These are phyloP conservation scores for Molanna angustata DNA, from an alignment of 2,888 invertebrate species.

Conservation along the genomic window DNA sequence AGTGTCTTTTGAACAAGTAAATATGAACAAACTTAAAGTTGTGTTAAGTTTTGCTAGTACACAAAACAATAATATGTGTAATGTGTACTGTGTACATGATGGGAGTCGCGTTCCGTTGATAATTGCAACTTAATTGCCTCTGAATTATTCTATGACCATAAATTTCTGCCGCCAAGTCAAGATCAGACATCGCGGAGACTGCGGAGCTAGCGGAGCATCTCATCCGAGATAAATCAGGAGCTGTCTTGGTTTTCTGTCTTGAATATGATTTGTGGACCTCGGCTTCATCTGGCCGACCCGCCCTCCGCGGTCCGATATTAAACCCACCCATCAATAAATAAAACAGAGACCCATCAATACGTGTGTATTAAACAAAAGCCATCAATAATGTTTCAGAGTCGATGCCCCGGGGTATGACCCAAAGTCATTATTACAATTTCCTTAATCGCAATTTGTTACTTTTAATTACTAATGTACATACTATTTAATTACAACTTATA, in stretches of 20 bases:
- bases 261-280: slow-evolving; percentile 27
- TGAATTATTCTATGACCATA: slow-evolving; percentile 3
- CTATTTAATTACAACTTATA: too few species aligned
- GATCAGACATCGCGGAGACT: slow-evolving; percentile 18
- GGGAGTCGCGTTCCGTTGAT: not conserved
- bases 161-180: slow-evolving; percentile 14
- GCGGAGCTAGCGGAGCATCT: slow-evolving; percentile 17
- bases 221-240: slow-evolving; percentile 26
- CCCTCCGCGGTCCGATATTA: slow-evolving; percentile 50
- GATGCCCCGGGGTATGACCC: slow-evolving; percentile 12
- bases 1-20: too few species aligned
- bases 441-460: slow-evolving; percentile 25
- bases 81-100: too few species aligned
- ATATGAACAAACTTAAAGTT: too few species aligned
- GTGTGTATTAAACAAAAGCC: too few species aligned
- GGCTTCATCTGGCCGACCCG: slow-evolving; percentile 35
- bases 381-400: too few species aligned
- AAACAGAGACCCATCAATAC: slow-evolving; percentile 1
- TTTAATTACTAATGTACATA: slow-evolving; percentile 23
- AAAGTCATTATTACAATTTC: slow-evolving; percentile 7
- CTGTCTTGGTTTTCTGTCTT: slow-evolving; percentile 8
- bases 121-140: not conserved
- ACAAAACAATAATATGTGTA: too few species aligned
- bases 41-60: too few species aligned
- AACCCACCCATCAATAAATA: slow-evolving; percentile 44